Conservation (phyloP, 1,140 invertebrate species). For the Eulimnadia texana region DNA sequence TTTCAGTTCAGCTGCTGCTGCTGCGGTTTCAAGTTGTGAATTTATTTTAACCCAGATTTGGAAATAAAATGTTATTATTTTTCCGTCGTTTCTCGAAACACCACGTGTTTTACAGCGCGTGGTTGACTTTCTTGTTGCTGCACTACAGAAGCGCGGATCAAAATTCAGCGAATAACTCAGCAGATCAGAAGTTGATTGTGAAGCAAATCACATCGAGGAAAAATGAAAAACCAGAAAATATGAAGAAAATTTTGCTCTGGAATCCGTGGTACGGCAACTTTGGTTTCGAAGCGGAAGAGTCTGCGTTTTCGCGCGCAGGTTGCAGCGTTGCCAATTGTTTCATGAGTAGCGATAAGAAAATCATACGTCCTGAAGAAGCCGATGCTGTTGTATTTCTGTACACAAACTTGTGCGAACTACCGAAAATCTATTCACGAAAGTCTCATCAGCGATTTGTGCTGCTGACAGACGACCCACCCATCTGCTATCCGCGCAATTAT, state of each 20-base stretch:
- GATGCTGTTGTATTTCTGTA: conserved; percentile 8
- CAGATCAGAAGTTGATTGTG: neutral
- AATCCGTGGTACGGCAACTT: conserved; percentile 11
- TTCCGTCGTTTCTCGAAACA: neutral
- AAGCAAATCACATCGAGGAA: neutral
- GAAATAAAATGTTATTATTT: too few species aligned
- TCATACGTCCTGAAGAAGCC: neutral
- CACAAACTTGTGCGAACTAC: conserved; percentile 3
- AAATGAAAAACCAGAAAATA: neutral
- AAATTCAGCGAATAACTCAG: too few species aligned
- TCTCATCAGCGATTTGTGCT: conserved; percentile 4
- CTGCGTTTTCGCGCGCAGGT: neutral
- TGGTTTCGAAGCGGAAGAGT: neutral
- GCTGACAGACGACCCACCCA: conserved; percentile 3
- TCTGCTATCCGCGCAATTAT: conserved; percentile 6
- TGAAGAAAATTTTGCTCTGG: conserved; percentile 6
- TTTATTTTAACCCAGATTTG: too few species aligned
- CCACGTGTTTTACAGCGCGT: neutral
- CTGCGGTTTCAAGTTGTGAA: too few species aligned
- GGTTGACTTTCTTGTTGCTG: neutral
- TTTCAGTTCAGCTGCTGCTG: too few species aligned
- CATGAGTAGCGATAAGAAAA: conserved; percentile 1
- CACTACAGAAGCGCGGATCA: neutral
- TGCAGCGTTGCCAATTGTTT: conserved; percentile 2
- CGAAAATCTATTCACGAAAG: conserved; percentile 1